Conservation (phyloP, 2,888 invertebrate species). For the Calameuta filiformis region DNA sequence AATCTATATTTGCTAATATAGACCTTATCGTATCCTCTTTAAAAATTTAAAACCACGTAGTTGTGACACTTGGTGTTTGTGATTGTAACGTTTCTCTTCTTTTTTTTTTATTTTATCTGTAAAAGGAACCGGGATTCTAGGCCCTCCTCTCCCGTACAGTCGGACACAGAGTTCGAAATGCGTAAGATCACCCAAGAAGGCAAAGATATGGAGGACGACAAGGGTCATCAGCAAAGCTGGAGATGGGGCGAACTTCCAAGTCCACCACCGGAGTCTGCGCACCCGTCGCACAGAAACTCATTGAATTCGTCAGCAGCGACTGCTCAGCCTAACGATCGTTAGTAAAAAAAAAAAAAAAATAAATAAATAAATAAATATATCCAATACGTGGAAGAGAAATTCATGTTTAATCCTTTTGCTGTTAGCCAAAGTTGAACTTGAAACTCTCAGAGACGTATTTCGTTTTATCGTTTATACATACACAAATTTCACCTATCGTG, state of each 20-base stretch:
- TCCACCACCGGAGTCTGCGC: conserved; percentile 58
- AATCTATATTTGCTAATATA: background rate
- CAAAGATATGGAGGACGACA: conserved; percentile 61
- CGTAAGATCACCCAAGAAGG: conserved; percentile 67
- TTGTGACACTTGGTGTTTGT: conserved; percentile 25
- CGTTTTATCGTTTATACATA: background rate
- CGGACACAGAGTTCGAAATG: conserved; percentile 93
- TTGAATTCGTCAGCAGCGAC: conserved; percentile 43
- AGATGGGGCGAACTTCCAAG: conserved; percentile 90
- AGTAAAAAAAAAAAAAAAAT: background rate
- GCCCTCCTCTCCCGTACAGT: conserved; percentile 87
- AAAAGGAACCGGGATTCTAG: conserved; percentile 71
- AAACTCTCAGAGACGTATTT: background rate
- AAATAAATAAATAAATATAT: background rate
- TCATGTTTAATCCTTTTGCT: background rate
- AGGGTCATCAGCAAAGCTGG: conserved; percentile 77
- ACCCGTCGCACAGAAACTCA: conserved; percentile 46
- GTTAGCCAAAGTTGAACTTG: background rate
- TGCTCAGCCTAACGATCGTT: conserved; percentile 41
- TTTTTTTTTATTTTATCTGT: conserved; percentile 47
- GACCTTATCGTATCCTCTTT: no score
- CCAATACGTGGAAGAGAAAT: background rate
- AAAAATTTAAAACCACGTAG: background rate
- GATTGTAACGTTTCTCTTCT: conserved; percentile 33
- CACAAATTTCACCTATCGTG: background rate